These are phyloP conservation scores for Pollicipes pollicipes DNA, from an alignment of 1,140 invertebrate genomes.

Conservation along the genomic window DNA sequence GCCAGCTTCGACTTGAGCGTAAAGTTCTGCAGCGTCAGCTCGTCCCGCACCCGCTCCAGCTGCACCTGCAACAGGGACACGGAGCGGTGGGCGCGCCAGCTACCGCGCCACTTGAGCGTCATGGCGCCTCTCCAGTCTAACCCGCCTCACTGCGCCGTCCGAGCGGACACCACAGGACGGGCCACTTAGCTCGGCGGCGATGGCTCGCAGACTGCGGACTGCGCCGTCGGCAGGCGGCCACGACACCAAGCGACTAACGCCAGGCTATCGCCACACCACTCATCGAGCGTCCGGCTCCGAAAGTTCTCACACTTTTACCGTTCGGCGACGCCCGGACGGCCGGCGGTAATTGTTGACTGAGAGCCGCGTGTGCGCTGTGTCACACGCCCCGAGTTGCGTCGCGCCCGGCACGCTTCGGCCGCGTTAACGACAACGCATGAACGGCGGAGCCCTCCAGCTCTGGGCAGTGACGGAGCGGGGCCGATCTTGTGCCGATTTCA, in stretches of 20 bases:
- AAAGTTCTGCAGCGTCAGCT: conserved; percentile 24
- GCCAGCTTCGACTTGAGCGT: conserved; percentile 23
- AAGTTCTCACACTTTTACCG: background rate
- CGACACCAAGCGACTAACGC: no score
- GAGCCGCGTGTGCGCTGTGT: no score
- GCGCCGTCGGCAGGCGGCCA: no score
- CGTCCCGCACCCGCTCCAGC: conserved; percentile 25
- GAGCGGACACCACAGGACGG: background rate
- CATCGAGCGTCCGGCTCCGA: no score
- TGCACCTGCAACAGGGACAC: conserved; percentile 19
- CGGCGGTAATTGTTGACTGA: background rate
- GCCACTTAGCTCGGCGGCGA: background rate
- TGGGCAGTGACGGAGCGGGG: no score
- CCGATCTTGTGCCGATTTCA: no score
- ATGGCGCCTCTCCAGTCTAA: background rate
- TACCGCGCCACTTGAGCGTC: background rate
- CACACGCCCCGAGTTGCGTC: background rate
- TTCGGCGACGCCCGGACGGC: background rate
- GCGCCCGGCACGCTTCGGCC: no score
- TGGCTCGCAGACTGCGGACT: background rate
- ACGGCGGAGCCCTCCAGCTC: no score
- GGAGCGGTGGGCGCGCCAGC: background rate
- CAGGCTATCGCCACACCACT: no score
- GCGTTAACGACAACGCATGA: no score
- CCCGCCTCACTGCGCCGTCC: no score